Evolutionary conservation across 2,797 vertebrate genomes (phyloP), one percentile per base, ranked within the genome.

Genomic region (Catamblyrhynchus diadema): DNA sequence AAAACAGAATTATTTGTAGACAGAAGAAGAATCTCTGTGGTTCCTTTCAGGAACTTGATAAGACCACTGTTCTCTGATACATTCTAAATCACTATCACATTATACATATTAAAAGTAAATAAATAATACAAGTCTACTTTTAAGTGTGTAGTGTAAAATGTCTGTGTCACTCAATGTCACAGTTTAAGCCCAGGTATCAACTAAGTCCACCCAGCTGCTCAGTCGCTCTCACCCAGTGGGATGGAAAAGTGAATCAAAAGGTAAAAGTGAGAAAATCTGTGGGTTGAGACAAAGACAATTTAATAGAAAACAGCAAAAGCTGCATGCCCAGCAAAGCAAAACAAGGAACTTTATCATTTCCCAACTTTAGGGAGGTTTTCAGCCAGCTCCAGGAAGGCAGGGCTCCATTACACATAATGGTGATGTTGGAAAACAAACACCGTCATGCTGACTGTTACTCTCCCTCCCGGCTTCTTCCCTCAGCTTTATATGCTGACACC

Each of bases 51-150:
- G 13, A 24, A 39, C 8, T 66, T 47, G 10, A 2, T 56, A 51
- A 72, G 6, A 51, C 5, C 0, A 0, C 8, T 56, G 7, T 60
- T 3, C 8, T 69, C 11, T 75, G 42, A 9, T n/a, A 35, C 28
- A 28, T 50, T 64, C 19, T 51, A 70, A 47, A 60, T 5, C 7
- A 51, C 7, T 81, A 8, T 48, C 37, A 42, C 0, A 0, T 73
- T 74, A 37, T 14, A 10, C 2, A 15, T 41, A 33, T 35, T 33
- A 61, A 37, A 78, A 53, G 2, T 32, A 53, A 78, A 70, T 3
- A 73, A 87, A 59, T 30, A 57, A 45, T 66, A 37, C 9, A 64
- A 28, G 48, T 50, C 4, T 28, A 10, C 48, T 50, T 50, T 50
- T 50, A 50, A 50, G 48, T n/a, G 12, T 2, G 6, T 35, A 3